Evolutionary conservation across 1,140 invertebrate species (phyloP), one percentile per base, ranked within the genome.

Genomic region (Papilio polyxenes): DNA sequence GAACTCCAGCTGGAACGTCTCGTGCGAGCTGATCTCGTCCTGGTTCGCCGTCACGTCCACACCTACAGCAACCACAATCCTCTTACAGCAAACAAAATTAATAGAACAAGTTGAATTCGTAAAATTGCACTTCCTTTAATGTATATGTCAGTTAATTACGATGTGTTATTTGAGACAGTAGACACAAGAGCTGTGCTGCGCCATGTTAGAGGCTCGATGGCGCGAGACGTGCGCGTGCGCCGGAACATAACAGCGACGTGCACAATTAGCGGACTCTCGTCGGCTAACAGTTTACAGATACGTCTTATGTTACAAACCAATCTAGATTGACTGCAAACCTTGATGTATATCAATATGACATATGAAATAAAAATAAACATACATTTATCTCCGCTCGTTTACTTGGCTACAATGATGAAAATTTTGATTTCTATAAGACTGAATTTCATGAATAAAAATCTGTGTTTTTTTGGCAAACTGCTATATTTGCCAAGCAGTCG

Each of bases 21-120:
- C 98, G 89, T 98, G 97, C 85, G 99, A 98, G 9, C 97, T 98
- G 80, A 99, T 98, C 95, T 99, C 98, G 87, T 99, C 98, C 95
- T 99, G 99, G 95, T 99, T 99, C 51, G 99, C 99, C 0, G 98
- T 99, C 49, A 99, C 97, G 95, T 99, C 99, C 82, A 99, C 98
- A 85, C 99, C 98, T 98, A 93, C 9, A 85, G 88, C 84, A 40
- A n/a, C n/a, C n/a, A n/a, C n/a, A n/a, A n/a, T n/a, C n/a, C 15
- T 62, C 37, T 44, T 44, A 44, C 40, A 44, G 4, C 40, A 44
- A 44, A 44, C 40, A 7, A 44, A 4, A 44, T 44, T 44, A 44
- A 44, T 44, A 44, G 40, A 44, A 44, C 40, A 44, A 44, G 40
- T 44, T 4, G 1, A 4, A 44, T 3, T 44, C 4, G 7, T 44